Conservation (phyloP, 2,888 invertebrate species). For the Tetanocera ferruginea region DNA sequence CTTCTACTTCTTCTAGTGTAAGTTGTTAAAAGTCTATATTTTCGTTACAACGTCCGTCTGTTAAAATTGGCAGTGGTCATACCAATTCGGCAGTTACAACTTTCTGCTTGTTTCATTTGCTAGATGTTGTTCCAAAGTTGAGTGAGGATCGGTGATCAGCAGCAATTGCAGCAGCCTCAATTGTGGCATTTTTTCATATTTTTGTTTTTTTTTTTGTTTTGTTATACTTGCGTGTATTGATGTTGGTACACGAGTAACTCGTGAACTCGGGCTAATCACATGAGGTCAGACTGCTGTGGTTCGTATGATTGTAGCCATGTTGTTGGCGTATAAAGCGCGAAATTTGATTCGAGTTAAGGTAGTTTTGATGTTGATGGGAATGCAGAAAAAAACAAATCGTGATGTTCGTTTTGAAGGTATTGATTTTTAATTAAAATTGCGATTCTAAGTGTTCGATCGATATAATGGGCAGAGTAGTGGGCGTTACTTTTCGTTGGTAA, state of each 20-base stretch:
- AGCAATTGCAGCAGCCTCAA: background rate
- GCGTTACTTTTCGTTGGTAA: too few relatives aligned
- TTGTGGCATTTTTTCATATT: background rate
- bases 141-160: too few relatives aligned
- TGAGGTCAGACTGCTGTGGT: conserved; percentile 24
- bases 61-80: background rate
- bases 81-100: background rate
- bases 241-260: conserved; percentile 1
- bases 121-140: background rate
- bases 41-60: background rate
- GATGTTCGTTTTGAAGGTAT: conserved; percentile 13
- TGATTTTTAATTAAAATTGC: conserved; percentile 17
- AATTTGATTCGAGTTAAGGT: background rate
- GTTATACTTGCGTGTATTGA: background rate
- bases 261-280: conserved; percentile 23
- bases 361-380: background rate
- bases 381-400: background rate
- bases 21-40: background rate
- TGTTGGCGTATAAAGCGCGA: background rate
- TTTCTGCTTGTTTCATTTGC: background rate
- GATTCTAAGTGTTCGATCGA: background rate
- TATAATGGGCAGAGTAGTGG: too few relatives aligned
- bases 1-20: too few relatives aligned
- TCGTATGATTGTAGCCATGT: background rate
- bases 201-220: background rate